Percentiles rank a stretch among this genome's conserved stretches.
These are phyloP conservation scores for Heliothis subflexa DNA, from an alignment of 1,140 invertebrate genomes.

Conservation along the genomic window DNA sequence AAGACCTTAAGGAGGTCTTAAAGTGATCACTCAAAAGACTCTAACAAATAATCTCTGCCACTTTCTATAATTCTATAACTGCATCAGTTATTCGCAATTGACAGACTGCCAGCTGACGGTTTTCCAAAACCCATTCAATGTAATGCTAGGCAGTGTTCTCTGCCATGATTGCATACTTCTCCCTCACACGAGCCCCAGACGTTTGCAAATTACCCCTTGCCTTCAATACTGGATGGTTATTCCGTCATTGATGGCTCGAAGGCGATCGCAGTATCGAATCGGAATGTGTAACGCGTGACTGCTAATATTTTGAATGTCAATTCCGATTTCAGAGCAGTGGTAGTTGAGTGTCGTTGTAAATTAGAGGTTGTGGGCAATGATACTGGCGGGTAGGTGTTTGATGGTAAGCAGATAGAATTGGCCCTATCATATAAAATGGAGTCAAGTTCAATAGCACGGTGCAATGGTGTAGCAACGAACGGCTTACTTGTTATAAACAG, in stretches of 20 bases:
- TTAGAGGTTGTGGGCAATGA: conserved; percentile 13
- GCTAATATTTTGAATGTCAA: conserved; percentile 47
- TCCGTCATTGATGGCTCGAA: conserved; percentile 42
- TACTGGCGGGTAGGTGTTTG: not conserved
- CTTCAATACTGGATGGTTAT: conserved; percentile 38
- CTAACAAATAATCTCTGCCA: not conserved
- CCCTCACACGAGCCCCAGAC: conserved; percentile 40
- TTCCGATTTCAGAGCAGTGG: conserved; percentile 18
- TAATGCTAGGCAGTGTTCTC: conserved; percentile 57
- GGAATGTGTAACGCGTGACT: conserved; percentile 37
- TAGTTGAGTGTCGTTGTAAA: conserved; percentile 39
- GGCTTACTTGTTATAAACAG: too few relatives aligned
- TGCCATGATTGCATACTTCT: conserved; percentile 55
- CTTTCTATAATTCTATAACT: conserved; percentile 26
- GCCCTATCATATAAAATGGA: not conserved
- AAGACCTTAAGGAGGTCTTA: too few relatives aligned
- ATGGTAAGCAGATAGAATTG: not conserved
- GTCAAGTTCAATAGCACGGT: not conserved
- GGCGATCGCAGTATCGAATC: conserved; percentile 30
- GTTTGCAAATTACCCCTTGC: conserved; percentile 56
- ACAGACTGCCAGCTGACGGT: conserved; percentile 48
- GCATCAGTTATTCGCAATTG: conserved; percentile 21
- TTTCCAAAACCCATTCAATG: conserved; percentile 57
- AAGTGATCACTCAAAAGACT: not conserved
- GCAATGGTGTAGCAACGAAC: not conserved